These are phyloP conservation scores for Andrena haemorrhoa DNA, from an alignment of 2,888 invertebrate species.

Conservation along the genomic window DNA sequence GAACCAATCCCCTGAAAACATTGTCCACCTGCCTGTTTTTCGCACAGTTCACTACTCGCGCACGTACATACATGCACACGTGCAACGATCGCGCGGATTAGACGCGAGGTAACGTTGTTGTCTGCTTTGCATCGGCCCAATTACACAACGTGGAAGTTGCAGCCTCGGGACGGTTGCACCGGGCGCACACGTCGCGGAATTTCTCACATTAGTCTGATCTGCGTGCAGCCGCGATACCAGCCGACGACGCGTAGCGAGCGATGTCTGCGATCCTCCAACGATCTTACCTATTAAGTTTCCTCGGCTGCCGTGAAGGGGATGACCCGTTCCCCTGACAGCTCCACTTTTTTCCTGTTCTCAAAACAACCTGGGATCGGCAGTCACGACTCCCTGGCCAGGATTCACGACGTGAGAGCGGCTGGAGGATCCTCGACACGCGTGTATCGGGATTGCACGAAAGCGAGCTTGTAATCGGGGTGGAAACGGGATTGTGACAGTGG, in stretches of 20 bases:
- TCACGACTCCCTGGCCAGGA: conserved; percentile 66
- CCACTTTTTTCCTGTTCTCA: conserved; percentile 48
- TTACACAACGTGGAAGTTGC: conserved; percentile 31
- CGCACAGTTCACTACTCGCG: background rate
- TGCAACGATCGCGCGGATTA: background rate
- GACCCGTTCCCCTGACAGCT: conserved; percentile 56
- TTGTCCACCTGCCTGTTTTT: background rate
- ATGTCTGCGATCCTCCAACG: conserved; percentile 53
- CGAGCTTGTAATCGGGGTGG: background rate
- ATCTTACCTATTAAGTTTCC: conserved; percentile 39
- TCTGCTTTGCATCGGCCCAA: conserved; percentile 11
- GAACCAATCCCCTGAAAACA: background rate
- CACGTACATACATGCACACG: too few relatives aligned
- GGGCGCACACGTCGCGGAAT: background rate
- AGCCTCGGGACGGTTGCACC: background rate
- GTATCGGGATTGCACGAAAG: conserved; percentile 15
- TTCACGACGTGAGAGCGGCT: conserved; percentile 58
- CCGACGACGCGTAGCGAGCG: conserved; percentile 22
- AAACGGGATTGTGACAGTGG: background rate
- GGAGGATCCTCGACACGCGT: conserved; percentile 39
- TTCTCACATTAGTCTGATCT: conserved; percentile 40
- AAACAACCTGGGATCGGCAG: conserved; percentile 71
- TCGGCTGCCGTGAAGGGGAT: conserved; percentile 45
- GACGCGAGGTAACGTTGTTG: background rate
- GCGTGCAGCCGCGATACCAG: background rate